phyloP scores from a whole-genome alignment of 2,797 vertebrate genomes.

The Notolabrus celidotus region DNA sequence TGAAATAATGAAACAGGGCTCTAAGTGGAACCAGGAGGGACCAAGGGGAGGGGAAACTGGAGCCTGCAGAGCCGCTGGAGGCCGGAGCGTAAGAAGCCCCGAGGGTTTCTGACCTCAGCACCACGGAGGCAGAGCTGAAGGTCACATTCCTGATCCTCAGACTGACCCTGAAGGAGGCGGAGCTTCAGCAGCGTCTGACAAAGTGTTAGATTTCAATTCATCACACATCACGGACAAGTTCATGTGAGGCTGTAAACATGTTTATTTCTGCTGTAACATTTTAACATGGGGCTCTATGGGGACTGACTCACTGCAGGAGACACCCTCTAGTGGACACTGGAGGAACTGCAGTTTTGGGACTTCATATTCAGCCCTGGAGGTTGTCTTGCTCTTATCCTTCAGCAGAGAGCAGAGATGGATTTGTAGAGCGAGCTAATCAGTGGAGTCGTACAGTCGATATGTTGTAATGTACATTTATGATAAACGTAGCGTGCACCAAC shows the following conservation, averaged over 20 bases:
- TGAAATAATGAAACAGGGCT: constrained; percentile 84
- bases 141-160: constrained; percentile 59
- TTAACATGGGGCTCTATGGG: not conserved
- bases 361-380: constrained; percentile 14
- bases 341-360: not conserved
- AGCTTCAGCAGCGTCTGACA: not conserved
- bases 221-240: too few relatives aligned
- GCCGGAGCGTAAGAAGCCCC: constrained; percentile 66
- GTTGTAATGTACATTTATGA: too few relatives aligned
- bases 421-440: too few relatives aligned
- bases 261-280: too few relatives aligned
- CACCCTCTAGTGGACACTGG: not conserved
- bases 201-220: too few relatives aligned
- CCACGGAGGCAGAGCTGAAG: constrained; percentile 56
- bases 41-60: constrained; percentile 69
- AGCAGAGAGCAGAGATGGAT: too few relatives aligned
- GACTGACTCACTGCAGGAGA: not conserved
- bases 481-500: too few relatives aligned
- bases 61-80: constrained; percentile 34
- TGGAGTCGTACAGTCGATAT: too few relatives aligned
- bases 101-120: constrained; percentile 41
- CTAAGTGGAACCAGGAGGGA: constrained; percentile 83
- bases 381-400: constrained; percentile 37
- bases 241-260: too few relatives aligned
- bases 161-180: constrained; percentile 40